phyloP scores from a whole-genome alignment of 2,888 invertebrate genomes.

The Hyposoter didymator region DNA sequence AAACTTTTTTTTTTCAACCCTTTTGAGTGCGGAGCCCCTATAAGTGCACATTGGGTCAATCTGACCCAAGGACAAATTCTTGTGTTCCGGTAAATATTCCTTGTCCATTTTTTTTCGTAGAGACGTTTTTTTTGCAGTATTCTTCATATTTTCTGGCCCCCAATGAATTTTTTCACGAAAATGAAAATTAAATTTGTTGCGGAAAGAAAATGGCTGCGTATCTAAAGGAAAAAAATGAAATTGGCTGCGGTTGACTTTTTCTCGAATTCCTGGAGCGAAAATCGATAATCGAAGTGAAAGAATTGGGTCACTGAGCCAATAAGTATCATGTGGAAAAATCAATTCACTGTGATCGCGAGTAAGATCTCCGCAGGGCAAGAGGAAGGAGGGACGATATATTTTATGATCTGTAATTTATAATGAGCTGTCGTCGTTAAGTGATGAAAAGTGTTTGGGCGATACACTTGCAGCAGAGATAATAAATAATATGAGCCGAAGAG shows the following conservation, averaged over 20 bases:
- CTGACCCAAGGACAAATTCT: too few relatives aligned
- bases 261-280: background rate
- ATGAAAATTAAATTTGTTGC: too few relatives aligned
- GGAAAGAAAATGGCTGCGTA: too few relatives aligned
- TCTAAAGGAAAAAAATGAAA: background rate
- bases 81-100: too few relatives aligned
- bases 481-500: slow-evolving; percentile 30
- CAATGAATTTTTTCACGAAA: too few relatives aligned
- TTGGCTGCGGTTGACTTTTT: background rate
- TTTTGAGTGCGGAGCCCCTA: too few relatives aligned
- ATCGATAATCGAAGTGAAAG: slow-evolving; percentile 16
- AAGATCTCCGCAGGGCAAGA: background rate
- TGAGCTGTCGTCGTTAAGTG: slow-evolving; percentile 68
- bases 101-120: too few relatives aligned
- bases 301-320: slow-evolving; percentile 15
- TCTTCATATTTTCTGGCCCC: too few relatives aligned
- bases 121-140: too few relatives aligned
- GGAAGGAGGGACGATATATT: background rate
- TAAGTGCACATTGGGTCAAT: too few relatives aligned
- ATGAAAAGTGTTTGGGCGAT: slow-evolving; percentile 62
- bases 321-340: background rate
- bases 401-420: slow-evolving; percentile 64
- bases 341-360: background rate
- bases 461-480: slow-evolving; percentile 50
- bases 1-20: background rate